Evolutionary conservation across 2,888 invertebrate species (phyloP).

Genomic region (Hermodice carunculata): DNA sequence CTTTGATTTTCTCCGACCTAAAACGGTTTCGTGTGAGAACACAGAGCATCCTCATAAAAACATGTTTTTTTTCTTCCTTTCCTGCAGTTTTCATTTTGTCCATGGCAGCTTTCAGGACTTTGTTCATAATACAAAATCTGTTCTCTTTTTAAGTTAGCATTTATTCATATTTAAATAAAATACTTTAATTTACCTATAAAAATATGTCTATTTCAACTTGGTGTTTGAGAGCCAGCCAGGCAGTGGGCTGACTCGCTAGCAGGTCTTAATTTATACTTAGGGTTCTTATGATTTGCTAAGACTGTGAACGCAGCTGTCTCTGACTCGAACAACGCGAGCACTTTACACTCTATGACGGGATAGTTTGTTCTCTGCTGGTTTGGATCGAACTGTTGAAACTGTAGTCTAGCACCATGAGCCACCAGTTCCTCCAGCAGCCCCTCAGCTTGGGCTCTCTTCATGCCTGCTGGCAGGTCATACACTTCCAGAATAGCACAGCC

Average conservation of each 20-base stretch:
- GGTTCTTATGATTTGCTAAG: neutral
- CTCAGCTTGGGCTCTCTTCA: slow-evolving; percentile 43
- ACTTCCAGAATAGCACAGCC: slow-evolving; percentile 42
- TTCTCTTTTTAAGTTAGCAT: too few species aligned
- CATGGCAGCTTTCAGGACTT: too few species aligned
- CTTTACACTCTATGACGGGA: neutral
- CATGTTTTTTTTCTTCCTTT: too few species aligned
- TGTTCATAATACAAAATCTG: too few species aligned
- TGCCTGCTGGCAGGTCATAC: slow-evolving; percentile 44
- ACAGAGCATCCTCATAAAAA: too few species aligned
- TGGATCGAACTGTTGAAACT: neutral
- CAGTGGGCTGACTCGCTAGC: neutral
- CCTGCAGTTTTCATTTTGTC: too few species aligned
- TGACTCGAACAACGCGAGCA: slow-evolving; percentile 3
- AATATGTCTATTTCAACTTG: slow-evolving; percentile 22
- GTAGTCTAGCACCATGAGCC: slow-evolving; percentile 38
- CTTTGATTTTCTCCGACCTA: too few species aligned
- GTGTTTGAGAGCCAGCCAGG: too few species aligned
- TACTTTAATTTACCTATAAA: slow-evolving; percentile 26
- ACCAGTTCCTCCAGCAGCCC: slow-evolving; percentile 45
- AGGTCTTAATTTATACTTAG: neutral
- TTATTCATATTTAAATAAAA: slow-evolving; percentile 25
- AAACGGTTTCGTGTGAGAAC: too few species aligned
- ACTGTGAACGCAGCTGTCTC: neutral
- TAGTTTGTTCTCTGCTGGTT: neutral